Percentiles rank a stretch among this genome's conserved stretches.
Conservation (phyloP, 2,888 invertebrate species). For the Thymelicus acteon region DNA sequence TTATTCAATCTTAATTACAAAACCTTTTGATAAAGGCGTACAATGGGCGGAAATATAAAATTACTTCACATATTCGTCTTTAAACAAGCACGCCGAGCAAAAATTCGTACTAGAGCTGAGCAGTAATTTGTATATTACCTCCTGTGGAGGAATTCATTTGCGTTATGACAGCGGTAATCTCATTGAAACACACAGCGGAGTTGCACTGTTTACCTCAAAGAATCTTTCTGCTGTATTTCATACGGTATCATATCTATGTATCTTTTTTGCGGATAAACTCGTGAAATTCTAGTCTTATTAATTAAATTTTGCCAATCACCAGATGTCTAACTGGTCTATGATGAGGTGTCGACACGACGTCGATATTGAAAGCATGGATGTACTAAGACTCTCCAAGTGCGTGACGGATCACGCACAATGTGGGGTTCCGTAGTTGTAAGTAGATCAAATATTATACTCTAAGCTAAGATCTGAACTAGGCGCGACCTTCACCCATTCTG, state of each 20-base stretch:
- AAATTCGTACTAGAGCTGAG: constrained; percentile 21
- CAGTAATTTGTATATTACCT: constrained; percentile 35
- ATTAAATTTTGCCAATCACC: constrained; percentile 36
- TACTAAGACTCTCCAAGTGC: too few relatives aligned
- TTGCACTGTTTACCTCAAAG: constrained; percentile 47
- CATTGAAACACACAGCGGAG: constrained; percentile 48
- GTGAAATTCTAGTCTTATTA: constrained; percentile 41
- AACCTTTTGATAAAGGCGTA: too few relatives aligned
- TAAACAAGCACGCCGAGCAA: constrained; percentile 7
- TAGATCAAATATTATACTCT: too few relatives aligned
- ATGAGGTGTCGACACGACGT: too few relatives aligned
- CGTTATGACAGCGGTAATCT: constrained; percentile 46
- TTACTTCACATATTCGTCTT: background rate
- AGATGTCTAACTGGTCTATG: too few relatives aligned
- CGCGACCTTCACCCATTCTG: too few relatives aligned
- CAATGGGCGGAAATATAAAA: background rate
- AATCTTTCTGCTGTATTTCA: constrained; percentile 53
- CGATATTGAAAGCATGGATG: too few relatives aligned
- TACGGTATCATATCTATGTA: constrained; percentile 43
- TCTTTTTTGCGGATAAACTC: constrained; percentile 26
- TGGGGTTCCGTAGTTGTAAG: too few relatives aligned
- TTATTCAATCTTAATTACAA: too few relatives aligned
- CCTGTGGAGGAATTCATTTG: constrained; percentile 46
- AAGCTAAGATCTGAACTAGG: too few relatives aligned
- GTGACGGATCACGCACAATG: too few relatives aligned